Conservation (phyloP, 2,113 vertebrate species). For the Oreotrochilus melanogaster region DNA sequence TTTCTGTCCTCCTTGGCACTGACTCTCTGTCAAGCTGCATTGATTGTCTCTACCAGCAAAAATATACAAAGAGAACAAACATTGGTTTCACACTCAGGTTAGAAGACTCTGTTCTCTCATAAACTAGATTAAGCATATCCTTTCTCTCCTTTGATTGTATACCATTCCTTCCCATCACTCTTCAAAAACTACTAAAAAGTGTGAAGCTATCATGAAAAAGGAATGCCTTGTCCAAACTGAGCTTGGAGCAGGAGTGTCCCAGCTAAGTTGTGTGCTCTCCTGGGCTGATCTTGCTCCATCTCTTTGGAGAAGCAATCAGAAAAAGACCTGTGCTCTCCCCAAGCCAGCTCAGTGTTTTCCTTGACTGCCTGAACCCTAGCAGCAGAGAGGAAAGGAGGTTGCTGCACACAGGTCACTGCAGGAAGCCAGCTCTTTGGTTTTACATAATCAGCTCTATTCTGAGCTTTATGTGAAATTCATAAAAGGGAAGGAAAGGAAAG, state of each 20-base stretch:
- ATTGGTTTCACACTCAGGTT: neutral
- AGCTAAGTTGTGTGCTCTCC: neutral
- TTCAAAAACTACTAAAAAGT: neutral
- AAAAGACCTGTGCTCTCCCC: neutral
- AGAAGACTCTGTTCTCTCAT: neutral
- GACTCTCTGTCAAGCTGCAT: neutral
- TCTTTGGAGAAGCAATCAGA: neutral
- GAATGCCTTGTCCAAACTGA: neutral
- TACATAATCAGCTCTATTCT: neutral
- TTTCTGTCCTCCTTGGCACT: neutral
- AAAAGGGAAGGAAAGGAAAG: neutral
- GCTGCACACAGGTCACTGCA: neutral
- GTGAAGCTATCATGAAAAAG: neutral
- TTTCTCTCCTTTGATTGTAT: neutral
- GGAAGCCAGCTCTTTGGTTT: slow-evolving; percentile 8
- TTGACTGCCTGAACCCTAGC: neutral
- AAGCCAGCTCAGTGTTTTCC: neutral
- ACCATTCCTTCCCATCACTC: neutral
- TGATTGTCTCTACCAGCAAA: neutral
- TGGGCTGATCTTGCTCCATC: neutral
- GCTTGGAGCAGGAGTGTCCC: neutral
- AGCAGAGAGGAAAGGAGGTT: neutral
- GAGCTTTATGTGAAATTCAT: neutral
- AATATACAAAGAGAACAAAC: neutral
- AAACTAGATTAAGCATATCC: neutral